These are phyloP conservation scores for Leptodactylus fuscus DNA, from an alignment of 2,113 vertebrate species.

Conservation along the genomic window DNA sequence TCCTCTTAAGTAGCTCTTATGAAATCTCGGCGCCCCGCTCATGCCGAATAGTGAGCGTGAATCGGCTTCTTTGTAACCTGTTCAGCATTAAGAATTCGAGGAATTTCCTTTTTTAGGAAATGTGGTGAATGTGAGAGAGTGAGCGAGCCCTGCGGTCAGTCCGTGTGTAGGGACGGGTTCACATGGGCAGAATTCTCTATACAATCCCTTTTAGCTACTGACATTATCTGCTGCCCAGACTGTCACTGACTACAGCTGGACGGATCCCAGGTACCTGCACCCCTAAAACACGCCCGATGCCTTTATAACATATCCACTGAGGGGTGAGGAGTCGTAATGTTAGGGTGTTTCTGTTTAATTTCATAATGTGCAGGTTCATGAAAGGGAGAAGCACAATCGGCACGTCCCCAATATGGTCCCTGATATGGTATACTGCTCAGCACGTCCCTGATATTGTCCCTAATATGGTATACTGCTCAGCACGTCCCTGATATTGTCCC, in stretches of 20 bases:
- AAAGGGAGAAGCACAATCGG: too few species aligned
- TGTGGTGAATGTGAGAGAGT: slow-evolving; percentile 57
- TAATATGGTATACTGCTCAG: too few species aligned
- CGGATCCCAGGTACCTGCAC: neutral
- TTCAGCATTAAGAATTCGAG: slow-evolving; percentile 72
- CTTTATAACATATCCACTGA: too few species aligned
- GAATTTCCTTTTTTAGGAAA: slow-evolving; percentile 73
- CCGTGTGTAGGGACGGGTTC: neutral
- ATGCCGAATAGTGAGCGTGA: slow-evolving; percentile 62
- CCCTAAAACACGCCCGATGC: neutral
- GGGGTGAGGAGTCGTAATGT: too few species aligned
- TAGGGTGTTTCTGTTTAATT: too few species aligned
- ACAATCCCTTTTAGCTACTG: neutral
- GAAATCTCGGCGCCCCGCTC: neutral
- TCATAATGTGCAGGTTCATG: too few species aligned
- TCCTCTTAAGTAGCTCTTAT: neutral
- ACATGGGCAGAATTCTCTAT: neutral
- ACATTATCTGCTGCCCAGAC: too few species aligned
- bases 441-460: too few species aligned
- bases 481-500: too few species aligned
- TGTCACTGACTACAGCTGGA: neutral
- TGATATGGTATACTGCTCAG: too few species aligned
- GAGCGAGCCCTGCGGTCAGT: neutral
- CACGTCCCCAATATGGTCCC: too few species aligned
- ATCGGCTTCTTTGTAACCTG: slow-evolving; percentile 73